phyloP scores from a whole-genome alignment of 2,113 vertebrate species.

The Columba livia region DNA sequence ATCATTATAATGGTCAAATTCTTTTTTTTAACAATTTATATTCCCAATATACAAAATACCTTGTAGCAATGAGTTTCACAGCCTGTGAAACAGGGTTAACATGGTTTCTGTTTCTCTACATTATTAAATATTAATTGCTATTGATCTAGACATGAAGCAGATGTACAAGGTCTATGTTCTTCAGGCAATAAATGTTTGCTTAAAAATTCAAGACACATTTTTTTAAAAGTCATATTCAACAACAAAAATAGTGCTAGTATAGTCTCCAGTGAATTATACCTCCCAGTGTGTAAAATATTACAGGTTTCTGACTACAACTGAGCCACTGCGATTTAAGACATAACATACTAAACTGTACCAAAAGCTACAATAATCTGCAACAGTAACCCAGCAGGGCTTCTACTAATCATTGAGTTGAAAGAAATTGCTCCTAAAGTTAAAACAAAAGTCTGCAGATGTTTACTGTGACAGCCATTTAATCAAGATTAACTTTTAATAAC shows the following conservation, averaged over 20 bases:
- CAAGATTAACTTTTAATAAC: background rate
- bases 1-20: background rate
- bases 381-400: background rate
- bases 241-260: background rate
- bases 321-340: background rate
- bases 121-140: background rate
- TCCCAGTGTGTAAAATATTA: background rate
- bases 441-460: background rate
- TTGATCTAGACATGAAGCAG: background rate
- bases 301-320: background rate
- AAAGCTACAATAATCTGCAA: background rate
- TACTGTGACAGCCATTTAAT: background rate
- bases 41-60: background rate
- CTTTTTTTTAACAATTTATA: background rate
- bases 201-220: background rate
- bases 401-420: background rate
- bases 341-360: background rate
- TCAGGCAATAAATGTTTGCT: rapidly evolving
- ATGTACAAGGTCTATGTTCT: background rate
- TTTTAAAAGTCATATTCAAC: background rate
- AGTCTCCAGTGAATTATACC: background rate
- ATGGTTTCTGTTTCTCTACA: background rate
- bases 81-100: background rate
- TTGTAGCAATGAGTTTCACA: background rate
- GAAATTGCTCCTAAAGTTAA: background rate